These are phyloP conservation scores for Oenanthe oenanthe DNA, from an alignment of 2,113 vertebrate genomes.

Conservation along the genomic window DNA sequence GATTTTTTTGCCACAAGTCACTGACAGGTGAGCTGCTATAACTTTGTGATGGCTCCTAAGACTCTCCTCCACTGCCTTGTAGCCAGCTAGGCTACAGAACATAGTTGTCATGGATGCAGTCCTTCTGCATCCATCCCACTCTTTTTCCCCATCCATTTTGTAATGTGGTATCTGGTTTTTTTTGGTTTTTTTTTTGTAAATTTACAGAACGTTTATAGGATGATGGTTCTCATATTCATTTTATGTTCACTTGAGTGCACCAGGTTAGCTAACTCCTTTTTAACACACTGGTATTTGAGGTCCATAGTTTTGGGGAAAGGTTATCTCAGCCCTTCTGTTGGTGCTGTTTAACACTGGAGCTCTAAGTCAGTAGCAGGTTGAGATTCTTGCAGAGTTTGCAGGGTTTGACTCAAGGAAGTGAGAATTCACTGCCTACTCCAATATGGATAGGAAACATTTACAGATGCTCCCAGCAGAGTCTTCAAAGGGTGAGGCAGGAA, in stretches of 20 bases:
- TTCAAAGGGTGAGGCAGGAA: conserved; percentile 44
- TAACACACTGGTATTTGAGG: not conserved
- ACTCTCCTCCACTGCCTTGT: not conserved
- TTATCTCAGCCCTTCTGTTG: not conserved
- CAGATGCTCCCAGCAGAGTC: not conserved
- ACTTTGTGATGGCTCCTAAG: not conserved
- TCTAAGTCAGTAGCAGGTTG: not conserved
- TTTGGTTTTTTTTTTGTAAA: not conserved
- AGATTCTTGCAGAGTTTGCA: not conserved
- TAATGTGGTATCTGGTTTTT: not conserved
- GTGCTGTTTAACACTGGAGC: not conserved
- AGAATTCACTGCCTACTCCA: not conserved
- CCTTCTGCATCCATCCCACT: not conserved
- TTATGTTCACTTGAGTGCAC: not conserved
- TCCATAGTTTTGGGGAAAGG: not conserved
- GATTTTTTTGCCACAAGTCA: not conserved
- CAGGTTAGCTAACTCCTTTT: not conserved
- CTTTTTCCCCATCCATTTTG: not conserved
- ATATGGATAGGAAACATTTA: not conserved
- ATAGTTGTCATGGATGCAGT: not conserved
- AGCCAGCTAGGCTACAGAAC: not conserved
- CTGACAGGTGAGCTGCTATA: not conserved
- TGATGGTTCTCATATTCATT: not conserved
- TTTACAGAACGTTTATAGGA: not conserved
- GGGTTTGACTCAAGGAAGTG: not conserved